Evolutionary conservation across 2,888 invertebrate species (phyloP), one percentile per base, ranked within the genome.

Genomic region (Julus scanicus): DNA sequence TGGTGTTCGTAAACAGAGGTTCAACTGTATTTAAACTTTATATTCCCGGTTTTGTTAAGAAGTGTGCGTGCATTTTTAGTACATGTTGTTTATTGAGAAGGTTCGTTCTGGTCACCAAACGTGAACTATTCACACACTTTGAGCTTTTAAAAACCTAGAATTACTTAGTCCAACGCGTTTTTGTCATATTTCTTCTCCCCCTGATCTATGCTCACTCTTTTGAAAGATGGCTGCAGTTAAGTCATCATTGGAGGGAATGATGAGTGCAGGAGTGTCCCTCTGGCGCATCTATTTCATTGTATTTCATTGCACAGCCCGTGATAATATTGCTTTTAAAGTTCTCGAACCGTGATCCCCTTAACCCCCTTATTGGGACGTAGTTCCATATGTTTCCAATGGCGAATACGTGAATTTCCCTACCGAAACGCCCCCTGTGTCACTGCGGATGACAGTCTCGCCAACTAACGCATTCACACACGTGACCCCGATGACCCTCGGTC

Each of bases 401-500:
- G 84, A 40, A 84, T 40, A n/a, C 11, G 39, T n/a, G 15, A 84
- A 39, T 39, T 17, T 84, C n/a, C 84, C 44, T 40, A 84, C n/a
- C 48, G 84, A 20, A 84, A 84, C 84, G 84, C 84, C 84, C 71
- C 71, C 40, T 87, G 20, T 87, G 87, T 87, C 63, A 87, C 63
- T 39, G 71, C 71, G 57, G 87, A 53, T 87, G 87, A 87, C 87
- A 87, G 87, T 87, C 57, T 29, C 39, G 71, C 39, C 87, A 49
- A 63, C 63, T 29, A 63, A 87, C 87, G 39, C 87, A 86, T 87
- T 87, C 63, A 57, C 87, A 39, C 87, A 17, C 63, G 87, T 87
- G 87, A 87, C 87, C 53, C 71, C 39, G 40, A 57, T 87, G 49
- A 57, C 49, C 87, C 86, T 71, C 17, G 87, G 71, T 87, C 53